These are phyloP conservation scores for Streblospio benedicti DNA, from an alignment of 1,140 invertebrate genomes.

Conservation along the genomic window DNA sequence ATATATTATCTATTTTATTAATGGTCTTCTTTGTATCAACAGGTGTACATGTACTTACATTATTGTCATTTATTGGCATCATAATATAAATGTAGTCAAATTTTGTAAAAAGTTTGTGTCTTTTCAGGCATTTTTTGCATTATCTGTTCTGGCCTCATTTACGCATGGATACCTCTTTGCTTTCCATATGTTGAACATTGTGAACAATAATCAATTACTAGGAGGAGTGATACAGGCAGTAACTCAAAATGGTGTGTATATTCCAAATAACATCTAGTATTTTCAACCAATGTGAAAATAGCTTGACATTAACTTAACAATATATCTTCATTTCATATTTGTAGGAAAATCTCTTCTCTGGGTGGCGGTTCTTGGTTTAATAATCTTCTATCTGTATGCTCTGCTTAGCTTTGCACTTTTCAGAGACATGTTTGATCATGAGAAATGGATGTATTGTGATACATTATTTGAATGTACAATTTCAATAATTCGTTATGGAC, in stretches of 20 bases:
- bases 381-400: conserved; percentile 45
- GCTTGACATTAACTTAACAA: background rate
- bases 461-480: conserved; percentile 43
- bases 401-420: conserved; percentile 42
- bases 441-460: conserved; percentile 36
- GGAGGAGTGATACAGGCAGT: conserved; percentile 45
- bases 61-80: background rate
- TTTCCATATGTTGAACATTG: conserved; percentile 41
- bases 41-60: background rate
- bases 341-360: conserved; percentile 43
- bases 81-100: background rate
- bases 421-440: conserved; percentile 31
- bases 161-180: conserved; percentile 42
- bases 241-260: conserved; percentile 40
- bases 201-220: conserved; percentile 45
- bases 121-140: conserved; percentile 32
- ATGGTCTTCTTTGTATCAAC: background rate
- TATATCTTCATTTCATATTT: background rate
- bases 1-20: background rate
- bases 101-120: background rate
- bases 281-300: background rate
- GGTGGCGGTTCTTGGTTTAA: conserved; percentile 43
- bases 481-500: conserved; percentile 42
- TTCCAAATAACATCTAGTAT: background rate
- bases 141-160: conserved; percentile 33